Percentiles rank a stretch among this genome's conserved stretches.
Conservation (phyloP, 2,888 invertebrate genomes). For the Agonopterix heracliana region DNA sequence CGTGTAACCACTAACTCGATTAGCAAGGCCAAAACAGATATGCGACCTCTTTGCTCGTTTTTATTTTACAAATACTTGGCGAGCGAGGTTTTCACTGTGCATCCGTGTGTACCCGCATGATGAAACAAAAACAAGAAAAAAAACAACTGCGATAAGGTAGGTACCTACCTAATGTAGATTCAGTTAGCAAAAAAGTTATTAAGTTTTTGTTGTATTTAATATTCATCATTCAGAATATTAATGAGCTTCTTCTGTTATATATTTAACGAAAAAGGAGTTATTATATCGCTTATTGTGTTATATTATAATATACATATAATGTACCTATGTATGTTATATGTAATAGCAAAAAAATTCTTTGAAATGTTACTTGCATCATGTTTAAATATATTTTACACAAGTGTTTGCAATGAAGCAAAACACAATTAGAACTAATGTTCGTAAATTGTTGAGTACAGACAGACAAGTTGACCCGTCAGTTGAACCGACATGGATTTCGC, state of each 20-base stretch:
- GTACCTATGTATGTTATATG: too few relatives aligned
- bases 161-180: constrained; percentile 27
- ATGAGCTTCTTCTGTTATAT: too few relatives aligned
- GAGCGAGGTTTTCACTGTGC: constrained; percentile 42
- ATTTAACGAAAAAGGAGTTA: too few relatives aligned
- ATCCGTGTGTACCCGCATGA: constrained; percentile 33
- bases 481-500: constrained; percentile 24
- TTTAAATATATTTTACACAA: too few relatives aligned
- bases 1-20: constrained; percentile 62
- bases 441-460: background rate
- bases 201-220: constrained; percentile 23
- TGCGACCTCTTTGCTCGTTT: constrained; percentile 66
- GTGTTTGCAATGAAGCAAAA: too few relatives aligned
- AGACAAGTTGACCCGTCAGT: constrained; percentile 28
- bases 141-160: constrained; percentile 26
- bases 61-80: constrained; percentile 41
- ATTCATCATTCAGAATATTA: too few relatives aligned
- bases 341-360: too few relatives aligned
- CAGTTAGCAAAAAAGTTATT: constrained; percentile 35
- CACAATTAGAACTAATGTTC: too few relatives aligned
- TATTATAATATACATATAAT: too few relatives aligned
- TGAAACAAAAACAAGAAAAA: constrained; percentile 29
- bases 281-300: too few relatives aligned
- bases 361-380: too few relatives aligned
- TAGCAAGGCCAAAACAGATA: constrained; percentile 68